Evolutionary conservation across 2,113 vertebrate genomes (phyloP).

Genomic region (Platichthys flesus): DNA sequence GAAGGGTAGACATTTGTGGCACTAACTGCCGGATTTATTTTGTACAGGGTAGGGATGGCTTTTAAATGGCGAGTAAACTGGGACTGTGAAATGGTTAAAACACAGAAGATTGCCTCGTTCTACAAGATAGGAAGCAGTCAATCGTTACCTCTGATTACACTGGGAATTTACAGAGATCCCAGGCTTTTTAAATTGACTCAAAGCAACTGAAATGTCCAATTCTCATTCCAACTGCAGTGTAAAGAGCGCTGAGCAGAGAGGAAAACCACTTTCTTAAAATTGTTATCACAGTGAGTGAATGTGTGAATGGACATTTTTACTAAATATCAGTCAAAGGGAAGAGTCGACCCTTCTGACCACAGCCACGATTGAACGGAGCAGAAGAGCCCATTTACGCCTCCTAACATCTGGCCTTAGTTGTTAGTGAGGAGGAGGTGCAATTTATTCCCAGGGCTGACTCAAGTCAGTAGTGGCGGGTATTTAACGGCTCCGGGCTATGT

Average conservation of each 20-base stretch:
- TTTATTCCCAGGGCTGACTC: background rate
- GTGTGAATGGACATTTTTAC: background rate
- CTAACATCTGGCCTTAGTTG: background rate
- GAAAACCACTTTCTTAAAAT: background rate
- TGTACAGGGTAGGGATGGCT: background rate
- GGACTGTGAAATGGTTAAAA: background rate
- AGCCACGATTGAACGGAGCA: background rate
- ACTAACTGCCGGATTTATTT: constrained; percentile 17
- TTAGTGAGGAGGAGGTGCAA: background rate
- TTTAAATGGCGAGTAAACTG: constrained; percentile 14
- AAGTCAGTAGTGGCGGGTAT: too few relatives aligned
- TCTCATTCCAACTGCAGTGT: background rate
- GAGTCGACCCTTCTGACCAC: background rate
- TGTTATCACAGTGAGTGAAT: background rate
- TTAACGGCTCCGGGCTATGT: background rate
- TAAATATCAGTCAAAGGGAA: background rate
- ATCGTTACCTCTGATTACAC: background rate
- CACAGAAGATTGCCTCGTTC: background rate
- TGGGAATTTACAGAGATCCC: background rate
- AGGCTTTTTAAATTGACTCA: background rate
- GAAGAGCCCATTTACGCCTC: background rate
- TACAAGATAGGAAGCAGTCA: background rate
- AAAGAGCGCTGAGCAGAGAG: background rate
- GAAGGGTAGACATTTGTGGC: constrained; percentile 26
- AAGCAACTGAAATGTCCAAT: background rate